Evolutionary conservation across 1,140 invertebrate species (phyloP).

Genomic region (Trichoplusia ni): DNA sequence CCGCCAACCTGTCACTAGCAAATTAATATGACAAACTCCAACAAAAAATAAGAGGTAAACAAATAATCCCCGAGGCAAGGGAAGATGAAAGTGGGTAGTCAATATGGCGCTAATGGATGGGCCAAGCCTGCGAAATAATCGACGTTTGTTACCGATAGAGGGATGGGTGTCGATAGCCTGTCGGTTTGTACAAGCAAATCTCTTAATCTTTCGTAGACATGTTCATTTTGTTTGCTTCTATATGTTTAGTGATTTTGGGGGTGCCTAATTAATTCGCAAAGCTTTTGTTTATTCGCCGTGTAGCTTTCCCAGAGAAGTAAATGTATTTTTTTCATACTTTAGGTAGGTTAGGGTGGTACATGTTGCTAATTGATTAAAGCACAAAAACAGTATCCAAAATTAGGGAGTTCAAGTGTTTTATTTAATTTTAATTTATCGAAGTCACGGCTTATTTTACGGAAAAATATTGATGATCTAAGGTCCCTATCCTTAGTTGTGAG

Average conservation of each 20-base stretch:
- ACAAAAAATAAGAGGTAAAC: neutral
- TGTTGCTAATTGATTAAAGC: no score
- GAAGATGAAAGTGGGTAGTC: conserved; percentile 14
- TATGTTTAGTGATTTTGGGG: neutral
- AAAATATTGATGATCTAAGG: no score
- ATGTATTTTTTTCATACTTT: no score
- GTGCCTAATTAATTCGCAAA: neutral
- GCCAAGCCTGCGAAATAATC: conserved; percentile 9
- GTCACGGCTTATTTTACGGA: no score
- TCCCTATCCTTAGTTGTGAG: no score
- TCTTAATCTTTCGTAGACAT: conserved; percentile 19
- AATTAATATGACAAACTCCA: conserved; percentile 7
- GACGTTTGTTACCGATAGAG: conserved; percentile 11
- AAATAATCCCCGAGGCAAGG: conserved; percentile 10
- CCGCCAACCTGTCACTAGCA: neutral
- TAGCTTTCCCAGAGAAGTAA: no score
- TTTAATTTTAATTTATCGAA: no score
- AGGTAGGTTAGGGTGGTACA: no score
- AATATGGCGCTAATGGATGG: conserved; percentile 21
- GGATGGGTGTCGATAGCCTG: neutral
- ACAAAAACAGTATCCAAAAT: no score
- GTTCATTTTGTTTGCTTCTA: neutral
- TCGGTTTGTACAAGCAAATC: conserved; percentile 3
- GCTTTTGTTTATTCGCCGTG: no score
- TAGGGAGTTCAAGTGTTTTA: no score